phyloP scores from a whole-genome alignment of 2,797 vertebrate species.

The Artibeus jamaicensis region DNA sequence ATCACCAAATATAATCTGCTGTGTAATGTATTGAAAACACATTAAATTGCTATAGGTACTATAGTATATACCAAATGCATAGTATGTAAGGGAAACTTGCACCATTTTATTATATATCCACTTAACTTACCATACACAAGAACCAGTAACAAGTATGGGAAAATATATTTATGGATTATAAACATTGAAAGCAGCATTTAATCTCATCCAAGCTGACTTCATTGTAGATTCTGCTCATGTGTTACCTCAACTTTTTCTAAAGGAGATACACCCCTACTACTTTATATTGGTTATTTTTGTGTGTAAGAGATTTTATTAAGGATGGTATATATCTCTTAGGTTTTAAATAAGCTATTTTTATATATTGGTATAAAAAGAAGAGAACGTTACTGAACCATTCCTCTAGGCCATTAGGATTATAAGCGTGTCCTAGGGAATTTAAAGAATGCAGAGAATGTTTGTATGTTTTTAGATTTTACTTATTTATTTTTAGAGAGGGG shows the following conservation, averaged over 20 bases:
- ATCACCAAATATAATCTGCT: background rate
- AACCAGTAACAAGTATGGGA: background rate
- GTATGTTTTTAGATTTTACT: too few relatives aligned
- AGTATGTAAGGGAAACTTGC: background rate
- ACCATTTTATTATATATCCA: background rate
- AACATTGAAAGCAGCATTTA: background rate
- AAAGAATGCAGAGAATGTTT: background rate
- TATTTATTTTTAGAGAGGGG: too few relatives aligned
- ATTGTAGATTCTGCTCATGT: background rate
- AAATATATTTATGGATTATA: background rate
- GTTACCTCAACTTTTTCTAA: background rate
- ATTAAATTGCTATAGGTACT: background rate
- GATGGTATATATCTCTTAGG: background rate
- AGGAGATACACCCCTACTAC: background rate
- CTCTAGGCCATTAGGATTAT: background rate
- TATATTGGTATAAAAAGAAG: background rate
- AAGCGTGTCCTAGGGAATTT: background rate
- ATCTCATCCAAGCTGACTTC: background rate
- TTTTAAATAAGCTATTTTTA: background rate
- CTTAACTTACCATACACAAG: background rate
- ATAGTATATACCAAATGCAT: background rate
- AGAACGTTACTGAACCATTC: background rate
- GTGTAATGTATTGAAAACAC: background rate
- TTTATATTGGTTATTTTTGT: background rate
- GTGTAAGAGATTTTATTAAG: conserved; percentile 1